Conservation (phyloP, 2,113 vertebrate species). For the Dicerorhinus sumatrensis region DNA sequence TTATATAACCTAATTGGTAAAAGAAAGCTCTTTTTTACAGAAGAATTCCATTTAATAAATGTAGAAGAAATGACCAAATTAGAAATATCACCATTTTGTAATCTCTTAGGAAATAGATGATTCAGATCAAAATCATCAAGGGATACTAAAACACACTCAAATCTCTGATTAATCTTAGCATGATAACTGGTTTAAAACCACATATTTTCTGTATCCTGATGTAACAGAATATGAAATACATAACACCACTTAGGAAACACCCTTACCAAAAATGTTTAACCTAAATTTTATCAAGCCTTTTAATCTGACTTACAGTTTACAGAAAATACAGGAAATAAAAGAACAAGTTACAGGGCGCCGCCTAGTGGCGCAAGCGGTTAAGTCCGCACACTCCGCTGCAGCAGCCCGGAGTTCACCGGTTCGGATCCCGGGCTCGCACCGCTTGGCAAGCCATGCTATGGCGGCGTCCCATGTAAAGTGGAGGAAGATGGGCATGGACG, state of each 20-base stretch:
- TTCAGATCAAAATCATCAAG: neutral
- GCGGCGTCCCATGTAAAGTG: too few relatives aligned
- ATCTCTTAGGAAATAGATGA: conserved; percentile 8
- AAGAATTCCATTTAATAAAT: neutral
- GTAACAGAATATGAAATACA: neutral
- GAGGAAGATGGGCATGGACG: too few relatives aligned
- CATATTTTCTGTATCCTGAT: neutral
- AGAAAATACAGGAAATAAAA: neutral
- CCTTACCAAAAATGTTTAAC: neutral
- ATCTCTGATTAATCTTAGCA: neutral
- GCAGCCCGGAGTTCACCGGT: too few relatives aligned
- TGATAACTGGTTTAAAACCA: neutral
- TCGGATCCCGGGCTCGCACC: too few relatives aligned
- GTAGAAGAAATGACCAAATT: neutral
- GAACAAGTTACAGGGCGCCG: neutral
- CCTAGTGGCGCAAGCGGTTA: too few relatives aligned
- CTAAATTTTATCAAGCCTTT: neutral
- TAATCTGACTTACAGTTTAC: neutral
- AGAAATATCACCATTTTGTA: neutral
- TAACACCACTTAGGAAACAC: neutral
- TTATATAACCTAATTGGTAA: neutral
- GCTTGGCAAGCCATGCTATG: too few relatives aligned
- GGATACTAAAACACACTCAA: neutral
- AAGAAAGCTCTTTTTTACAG: neutral
- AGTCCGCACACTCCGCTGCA: too few relatives aligned